Conservation (phyloP, 2,113 vertebrate species). For the Furnarius figulus region DNA sequence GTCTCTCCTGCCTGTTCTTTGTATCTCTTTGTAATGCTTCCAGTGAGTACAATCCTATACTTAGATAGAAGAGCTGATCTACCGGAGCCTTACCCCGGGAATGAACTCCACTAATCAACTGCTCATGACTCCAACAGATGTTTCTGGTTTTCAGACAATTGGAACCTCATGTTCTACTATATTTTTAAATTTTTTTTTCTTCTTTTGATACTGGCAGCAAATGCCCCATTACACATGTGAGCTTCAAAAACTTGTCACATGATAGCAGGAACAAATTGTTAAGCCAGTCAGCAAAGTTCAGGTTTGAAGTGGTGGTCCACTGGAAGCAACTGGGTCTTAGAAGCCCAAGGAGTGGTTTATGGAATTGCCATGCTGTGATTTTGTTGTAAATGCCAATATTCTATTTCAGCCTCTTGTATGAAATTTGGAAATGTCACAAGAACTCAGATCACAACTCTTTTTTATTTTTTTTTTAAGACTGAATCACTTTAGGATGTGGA, state of each 20-base stretch:
- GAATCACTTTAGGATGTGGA: constrained; percentile 52
- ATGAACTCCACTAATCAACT: constrained; percentile 72
- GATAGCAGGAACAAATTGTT: constrained; percentile 71
- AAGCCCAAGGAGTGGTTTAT: neutral
- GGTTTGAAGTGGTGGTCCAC: constrained; percentile 64
- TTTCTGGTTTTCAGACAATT: constrained; percentile 72
- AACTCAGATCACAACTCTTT: neutral
- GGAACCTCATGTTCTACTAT: constrained; percentile 61
- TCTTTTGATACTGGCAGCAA: constrained; percentile 46
- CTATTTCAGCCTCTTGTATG: neutral
- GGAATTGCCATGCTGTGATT: constrained; percentile 23
- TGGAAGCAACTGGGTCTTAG: neutral
- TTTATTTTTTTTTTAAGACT: neutral
- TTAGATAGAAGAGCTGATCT: constrained; percentile 57
- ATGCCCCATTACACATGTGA: constrained; percentile 52
- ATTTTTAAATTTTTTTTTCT: neutral
- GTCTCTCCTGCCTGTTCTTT: neutral
- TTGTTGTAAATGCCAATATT: constrained; percentile 35
- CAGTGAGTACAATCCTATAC: constrained; percentile 4
- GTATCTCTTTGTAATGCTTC: neutral
- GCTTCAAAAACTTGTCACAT: constrained; percentile 64
- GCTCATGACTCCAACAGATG: constrained; percentile 72
- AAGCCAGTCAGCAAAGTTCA: constrained; percentile 44
- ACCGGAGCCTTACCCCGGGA: constrained; percentile 55
- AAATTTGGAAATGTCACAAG: constrained; percentile 46